These are phyloP conservation scores for Phragmatobia fuliginosa DNA, from an alignment of 2,888 invertebrate genomes.

Conservation along the genomic window DNA sequence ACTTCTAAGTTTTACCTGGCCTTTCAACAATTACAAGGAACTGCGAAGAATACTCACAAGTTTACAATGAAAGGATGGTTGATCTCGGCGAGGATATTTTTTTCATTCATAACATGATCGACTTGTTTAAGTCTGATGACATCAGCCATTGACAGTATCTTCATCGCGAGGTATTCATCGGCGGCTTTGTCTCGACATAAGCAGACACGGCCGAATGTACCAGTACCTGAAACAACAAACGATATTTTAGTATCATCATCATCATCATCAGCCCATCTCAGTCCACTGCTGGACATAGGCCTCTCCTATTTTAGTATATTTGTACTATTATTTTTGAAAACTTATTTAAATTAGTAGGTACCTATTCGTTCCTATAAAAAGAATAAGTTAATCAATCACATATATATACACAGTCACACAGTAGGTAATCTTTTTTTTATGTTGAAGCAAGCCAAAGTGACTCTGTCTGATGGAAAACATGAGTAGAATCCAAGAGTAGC, in stretches of 20 bases:
- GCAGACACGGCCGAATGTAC: slow-evolving; percentile 98
- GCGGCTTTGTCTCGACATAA: slow-evolving; percentile 94
- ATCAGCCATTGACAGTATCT: slow-evolving; percentile 96
- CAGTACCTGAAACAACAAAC: slow-evolving; percentile 90
- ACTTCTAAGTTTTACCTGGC: no score
- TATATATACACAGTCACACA: no score
- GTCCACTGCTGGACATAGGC: no score
- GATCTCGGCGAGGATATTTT: slow-evolving; percentile 95
- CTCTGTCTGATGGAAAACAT: no score
- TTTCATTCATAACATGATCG: slow-evolving; percentile 99
- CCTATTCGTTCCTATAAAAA: background rate
- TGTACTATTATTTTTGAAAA: no score
- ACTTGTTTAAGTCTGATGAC: slow-evolving; percentile 98
- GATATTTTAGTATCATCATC: no score
- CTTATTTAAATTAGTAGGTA: background rate
- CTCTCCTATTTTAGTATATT: no score
- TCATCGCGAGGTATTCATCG: slow-evolving; percentile 95
- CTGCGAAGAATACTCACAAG: slow-evolving; percentile 64
- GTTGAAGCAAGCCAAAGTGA: no score
- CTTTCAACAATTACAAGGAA: no score
- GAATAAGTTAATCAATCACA: background rate
- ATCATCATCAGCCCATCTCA: no score
- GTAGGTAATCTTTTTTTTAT: no score
- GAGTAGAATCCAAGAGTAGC: no score
- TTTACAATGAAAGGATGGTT: slow-evolving; percentile 98